Percentiles rank a stretch among this genome's conserved stretches.
Evolutionary conservation across 1,140 invertebrate genomes (phyloP).

Genomic region (Halyomorpha halys): DNA sequence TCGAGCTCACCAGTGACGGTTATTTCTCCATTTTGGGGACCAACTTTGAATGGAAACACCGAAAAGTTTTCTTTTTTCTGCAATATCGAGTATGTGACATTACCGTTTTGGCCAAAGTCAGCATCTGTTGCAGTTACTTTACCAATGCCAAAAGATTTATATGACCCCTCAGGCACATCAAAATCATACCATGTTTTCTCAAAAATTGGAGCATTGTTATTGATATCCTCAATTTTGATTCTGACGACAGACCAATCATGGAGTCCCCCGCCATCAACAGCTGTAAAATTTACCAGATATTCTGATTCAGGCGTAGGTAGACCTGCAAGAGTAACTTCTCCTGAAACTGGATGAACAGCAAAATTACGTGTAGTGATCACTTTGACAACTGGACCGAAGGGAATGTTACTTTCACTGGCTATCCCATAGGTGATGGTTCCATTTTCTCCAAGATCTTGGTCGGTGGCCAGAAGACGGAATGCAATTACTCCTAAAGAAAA

Average conservation of each 20-base stretch:
- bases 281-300: constrained; percentile 64
- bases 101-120: constrained; percentile 64
- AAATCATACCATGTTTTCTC: constrained; percentile 72
- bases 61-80: constrained; percentile 43
- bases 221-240: constrained; percentile 63
- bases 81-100: constrained; percentile 58
- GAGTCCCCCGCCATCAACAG: constrained; percentile 61
- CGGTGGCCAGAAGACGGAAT: constrained; percentile 66
- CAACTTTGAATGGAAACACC: constrained; percentile 60
- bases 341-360: constrained; percentile 56
- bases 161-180: constrained; percentile 65
- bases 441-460: constrained; percentile 67
- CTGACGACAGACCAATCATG: constrained; percentile 56
- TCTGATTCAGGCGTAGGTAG: constrained; percentile 62
- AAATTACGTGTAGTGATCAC: constrained; percentile 47
- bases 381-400: constrained; percentile 36
- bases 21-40: constrained; percentile 55
- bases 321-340: constrained; percentile 65
- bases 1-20: constrained; percentile 66
- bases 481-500: constrained; percentile 59
- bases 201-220: constrained; percentile 76
- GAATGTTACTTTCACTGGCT: constrained; percentile 49
- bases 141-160: constrained; percentile 57
- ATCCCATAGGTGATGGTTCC: constrained; percentile 66
- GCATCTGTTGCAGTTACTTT: constrained; percentile 62